A percentile compares a stretch with the other conserved stretches of the same genome.
Conservation (phyloP, 2,113 vertebrate species). For the Ahaetulla prasina region DNA sequence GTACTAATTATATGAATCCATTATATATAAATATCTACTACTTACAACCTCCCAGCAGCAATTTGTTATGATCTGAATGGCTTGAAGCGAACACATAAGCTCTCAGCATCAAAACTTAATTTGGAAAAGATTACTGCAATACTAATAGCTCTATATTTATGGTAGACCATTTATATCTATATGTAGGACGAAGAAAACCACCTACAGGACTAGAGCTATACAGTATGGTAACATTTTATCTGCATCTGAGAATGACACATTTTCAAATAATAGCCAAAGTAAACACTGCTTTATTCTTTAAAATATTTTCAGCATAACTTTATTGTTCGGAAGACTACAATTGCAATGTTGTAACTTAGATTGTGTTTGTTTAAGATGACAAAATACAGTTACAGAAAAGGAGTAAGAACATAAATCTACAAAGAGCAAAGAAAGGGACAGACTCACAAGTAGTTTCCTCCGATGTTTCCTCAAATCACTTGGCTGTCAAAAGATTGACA, state of each 20-base stretch:
- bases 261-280: neutral
- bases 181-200: too few species aligned
- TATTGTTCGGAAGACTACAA: neutral
- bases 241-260: neutral
- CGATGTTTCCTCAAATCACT: constrained; percentile 97
- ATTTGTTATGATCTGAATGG: neutral
- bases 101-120: neutral
- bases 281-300: neutral
- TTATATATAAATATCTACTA: neutral
- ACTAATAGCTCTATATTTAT: neutral
- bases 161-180: neutral
- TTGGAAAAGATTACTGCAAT: neutral
- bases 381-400: neutral
- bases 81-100: neutral
- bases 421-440: constrained; percentile 32
- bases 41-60: neutral
- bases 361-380: neutral
- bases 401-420: neutral
- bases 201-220: neutral
- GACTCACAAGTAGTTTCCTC: constrained; percentile 91
- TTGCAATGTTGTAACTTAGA: neutral
- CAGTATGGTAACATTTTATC: neutral
- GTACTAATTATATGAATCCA: neutral
- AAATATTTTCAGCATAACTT: neutral
- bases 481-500: constrained; percentile 78